phyloP scores from a whole-genome alignment of 2,797 vertebrate genomes.

The Pangasius krempfi region DNA sequence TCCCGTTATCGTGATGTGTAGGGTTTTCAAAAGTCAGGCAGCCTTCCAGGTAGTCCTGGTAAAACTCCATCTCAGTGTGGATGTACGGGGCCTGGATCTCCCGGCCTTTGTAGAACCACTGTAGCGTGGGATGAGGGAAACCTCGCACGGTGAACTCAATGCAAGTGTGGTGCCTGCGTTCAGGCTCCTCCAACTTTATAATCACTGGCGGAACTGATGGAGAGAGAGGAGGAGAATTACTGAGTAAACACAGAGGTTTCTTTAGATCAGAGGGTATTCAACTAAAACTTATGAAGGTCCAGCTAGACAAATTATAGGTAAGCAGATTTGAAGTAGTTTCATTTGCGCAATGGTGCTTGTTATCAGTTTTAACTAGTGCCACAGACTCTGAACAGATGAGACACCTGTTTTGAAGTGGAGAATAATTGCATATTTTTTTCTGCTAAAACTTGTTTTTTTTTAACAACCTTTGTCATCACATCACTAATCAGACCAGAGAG shows the following conservation, averaged over 20 bases:
- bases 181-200: constrained; percentile 88
- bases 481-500: background rate
- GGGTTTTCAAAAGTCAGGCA: constrained; percentile 95
- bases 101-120: constrained; percentile 87
- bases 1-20: constrained; percentile 95
- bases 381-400: background rate
- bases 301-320: background rate
- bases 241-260: background rate
- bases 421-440: background rate
- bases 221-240: background rate
- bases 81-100: constrained; percentile 86
- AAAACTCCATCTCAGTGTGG: constrained; percentile 85
- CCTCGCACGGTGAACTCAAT: constrained; percentile 93
- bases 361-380: background rate
- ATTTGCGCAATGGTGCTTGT: background rate
- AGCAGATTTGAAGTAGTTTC: background rate
- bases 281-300: background rate
- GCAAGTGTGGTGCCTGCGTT: constrained; percentile 90
- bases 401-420: background rate
- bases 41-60: constrained; percentile 90
- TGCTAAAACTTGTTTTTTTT: background rate
- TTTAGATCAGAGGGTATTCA: background rate
- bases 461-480: background rate
- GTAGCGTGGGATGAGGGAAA: constrained; percentile 88
- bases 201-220: constrained; percentile 89